Conservation (phyloP, 1,140 invertebrate genomes). For the Aricia agestis region DNA sequence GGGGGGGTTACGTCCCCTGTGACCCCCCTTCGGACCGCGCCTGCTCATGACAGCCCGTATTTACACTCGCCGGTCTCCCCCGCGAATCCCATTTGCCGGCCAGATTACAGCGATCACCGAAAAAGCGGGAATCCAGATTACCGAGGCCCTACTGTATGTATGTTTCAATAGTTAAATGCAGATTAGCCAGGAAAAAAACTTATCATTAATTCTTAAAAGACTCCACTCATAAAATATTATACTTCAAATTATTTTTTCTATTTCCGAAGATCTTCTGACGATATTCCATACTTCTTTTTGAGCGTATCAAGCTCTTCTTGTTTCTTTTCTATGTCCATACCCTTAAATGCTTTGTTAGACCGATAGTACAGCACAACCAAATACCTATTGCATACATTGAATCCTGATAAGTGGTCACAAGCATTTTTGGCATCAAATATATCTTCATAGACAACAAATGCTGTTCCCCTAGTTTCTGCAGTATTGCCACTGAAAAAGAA, state of each 20-base stretch:
- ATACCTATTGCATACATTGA: conserved; percentile 99
- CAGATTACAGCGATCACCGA: too few species aligned
- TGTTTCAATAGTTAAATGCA: too few species aligned
- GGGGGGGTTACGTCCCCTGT: too few species aligned
- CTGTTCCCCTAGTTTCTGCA: conserved; percentile 97
- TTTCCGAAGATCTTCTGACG: conserved; percentile 72
- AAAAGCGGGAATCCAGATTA: too few species aligned
- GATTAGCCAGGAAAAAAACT: too few species aligned
- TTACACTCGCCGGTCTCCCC: too few species aligned
- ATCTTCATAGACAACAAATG: conserved; percentile 99
- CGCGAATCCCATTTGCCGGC: too few species aligned
- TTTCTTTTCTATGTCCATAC: conserved; percentile 97
- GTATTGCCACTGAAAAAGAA: conserved; percentile 91
- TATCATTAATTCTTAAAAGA: too few species aligned
- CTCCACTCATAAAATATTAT: not conserved
- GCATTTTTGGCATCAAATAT: conserved; percentile 99
- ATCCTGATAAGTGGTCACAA: conserved; percentile 98
- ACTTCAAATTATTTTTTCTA: conserved; percentile 42
- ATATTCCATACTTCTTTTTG: conserved; percentile 93
- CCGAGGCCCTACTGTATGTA: too few species aligned
- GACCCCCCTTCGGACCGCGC: too few species aligned
- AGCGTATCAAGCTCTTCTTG: conserved; percentile 97
- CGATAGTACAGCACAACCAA: conserved; percentile 98
- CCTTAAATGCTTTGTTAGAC: conserved; percentile 96
- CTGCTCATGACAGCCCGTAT: too few species aligned